A percentile compares a stretch with the other conserved stretches of the same genome.
phyloP scores from a whole-genome alignment of 2,113 vertebrate species.

The Ctenodactylus gundi region DNA sequence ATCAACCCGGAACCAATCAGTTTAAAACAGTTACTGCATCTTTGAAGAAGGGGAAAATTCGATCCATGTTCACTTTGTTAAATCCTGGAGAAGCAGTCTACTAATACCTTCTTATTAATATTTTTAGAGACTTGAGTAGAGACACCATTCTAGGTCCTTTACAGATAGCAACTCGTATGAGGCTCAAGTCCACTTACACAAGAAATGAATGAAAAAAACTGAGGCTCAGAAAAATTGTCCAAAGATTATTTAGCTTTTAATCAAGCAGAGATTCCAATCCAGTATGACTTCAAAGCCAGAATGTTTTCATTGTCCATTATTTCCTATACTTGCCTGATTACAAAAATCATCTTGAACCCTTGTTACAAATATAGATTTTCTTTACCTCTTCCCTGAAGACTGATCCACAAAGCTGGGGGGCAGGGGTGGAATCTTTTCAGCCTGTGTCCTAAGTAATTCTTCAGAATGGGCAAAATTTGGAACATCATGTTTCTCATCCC shows the following conservation, averaged over 20 bases:
- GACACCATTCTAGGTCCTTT: not conserved
- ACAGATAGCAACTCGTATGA: not conserved
- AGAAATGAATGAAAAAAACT: conserved; percentile 39
- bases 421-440: not conserved
- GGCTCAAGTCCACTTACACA: not conserved
- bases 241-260: not conserved
- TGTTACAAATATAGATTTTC: conserved; percentile 43
- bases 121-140: not conserved
- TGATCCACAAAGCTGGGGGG: not conserved
- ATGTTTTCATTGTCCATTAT: conserved; percentile 16
- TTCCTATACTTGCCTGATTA: conserved; percentile 24
- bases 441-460: not conserved
- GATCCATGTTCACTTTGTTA: conserved; percentile 20
- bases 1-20: not conserved
- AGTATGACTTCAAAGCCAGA: not conserved
- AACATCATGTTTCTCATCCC: not conserved
- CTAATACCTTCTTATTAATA: not conserved
- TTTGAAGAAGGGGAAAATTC: not conserved
- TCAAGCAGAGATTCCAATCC: not conserved
- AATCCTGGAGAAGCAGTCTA: not conserved
- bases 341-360: not conserved
- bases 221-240: not conserved
- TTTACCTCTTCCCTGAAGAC: not conserved
- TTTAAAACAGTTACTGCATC: conserved; percentile 30
- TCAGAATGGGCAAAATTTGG: not conserved